These are phyloP conservation scores for Mallotus villosus DNA, from an alignment of 2,797 vertebrate species.

Conservation along the genomic window DNA sequence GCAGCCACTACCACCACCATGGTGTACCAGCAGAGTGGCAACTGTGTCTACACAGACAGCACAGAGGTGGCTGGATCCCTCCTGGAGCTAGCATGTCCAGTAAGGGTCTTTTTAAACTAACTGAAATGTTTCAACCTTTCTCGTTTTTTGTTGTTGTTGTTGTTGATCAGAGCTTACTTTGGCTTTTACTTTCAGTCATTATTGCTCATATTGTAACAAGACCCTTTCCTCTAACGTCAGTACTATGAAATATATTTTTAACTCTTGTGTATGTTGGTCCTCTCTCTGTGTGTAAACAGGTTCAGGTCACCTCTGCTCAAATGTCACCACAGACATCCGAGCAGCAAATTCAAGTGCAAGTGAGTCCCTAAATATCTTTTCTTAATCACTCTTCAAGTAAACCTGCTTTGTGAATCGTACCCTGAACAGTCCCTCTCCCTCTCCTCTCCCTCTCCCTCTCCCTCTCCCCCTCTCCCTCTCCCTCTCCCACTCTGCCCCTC, in stretches of 20 bases:
- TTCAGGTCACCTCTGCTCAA: slow-evolving; percentile 86
- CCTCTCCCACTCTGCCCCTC: too few species aligned
- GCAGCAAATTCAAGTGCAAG: slow-evolving; percentile 96
- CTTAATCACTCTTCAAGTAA: background rate
- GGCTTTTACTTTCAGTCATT: background rate
- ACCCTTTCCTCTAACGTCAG: background rate
- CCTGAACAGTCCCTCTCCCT: background rate
- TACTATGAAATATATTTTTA: too few species aligned
- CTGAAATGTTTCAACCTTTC: background rate
- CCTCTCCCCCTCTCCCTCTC: background rate
- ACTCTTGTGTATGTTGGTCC: too few species aligned
- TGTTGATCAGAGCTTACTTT: background rate
- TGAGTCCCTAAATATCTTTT: slow-evolving; percentile 48
- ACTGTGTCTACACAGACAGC: slow-evolving; percentile 98
- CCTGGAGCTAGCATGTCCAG: slow-evolving; percentile 95
- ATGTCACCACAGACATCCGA: slow-evolving; percentile 91
- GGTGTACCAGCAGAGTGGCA: slow-evolving; percentile 94
- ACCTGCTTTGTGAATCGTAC: background rate
- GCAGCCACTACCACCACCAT: slow-evolving; percentile 83
- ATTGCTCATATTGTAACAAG: background rate
- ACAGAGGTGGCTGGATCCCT: slow-evolving; percentile 98
- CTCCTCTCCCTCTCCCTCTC: too few species aligned
- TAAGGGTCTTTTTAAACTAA: slow-evolving; percentile 62
- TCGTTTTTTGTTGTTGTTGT: background rate
- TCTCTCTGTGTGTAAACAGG: slow-evolving; percentile 64